Conservation (phyloP, 2,113 vertebrate genomes). For the Eulemur rufifrons region DNA sequence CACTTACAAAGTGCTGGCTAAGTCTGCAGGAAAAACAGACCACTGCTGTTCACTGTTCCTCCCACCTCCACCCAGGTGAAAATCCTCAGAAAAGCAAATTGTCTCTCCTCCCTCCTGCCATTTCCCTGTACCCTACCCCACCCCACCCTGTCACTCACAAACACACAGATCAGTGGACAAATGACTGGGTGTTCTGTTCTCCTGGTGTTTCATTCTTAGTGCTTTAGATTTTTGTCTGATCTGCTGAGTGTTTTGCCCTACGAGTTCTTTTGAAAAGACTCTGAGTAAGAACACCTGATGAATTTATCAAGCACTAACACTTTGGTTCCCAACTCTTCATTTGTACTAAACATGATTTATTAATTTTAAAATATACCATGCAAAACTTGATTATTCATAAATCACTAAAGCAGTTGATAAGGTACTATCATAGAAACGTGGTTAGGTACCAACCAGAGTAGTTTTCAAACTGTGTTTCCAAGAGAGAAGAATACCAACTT, state of each 20-base stretch:
- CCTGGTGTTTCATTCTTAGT: background rate
- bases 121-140: too few relatives aligned
- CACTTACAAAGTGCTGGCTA: constrained; percentile 17
- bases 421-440: background rate
- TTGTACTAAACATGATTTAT: background rate
- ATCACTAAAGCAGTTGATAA: background rate
- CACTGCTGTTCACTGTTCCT: background rate
- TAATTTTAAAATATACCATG: constrained; percentile 23
- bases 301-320: background rate
- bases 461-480: background rate
- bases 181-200: background rate
- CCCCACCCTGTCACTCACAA: background rate
- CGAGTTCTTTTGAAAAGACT: background rate
- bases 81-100: constrained; percentile 17
- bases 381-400: background rate
- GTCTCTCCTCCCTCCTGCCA: too few relatives aligned
- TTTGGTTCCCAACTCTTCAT: background rate
- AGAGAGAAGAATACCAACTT: background rate
- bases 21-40: background rate
- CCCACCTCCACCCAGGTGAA: background rate
- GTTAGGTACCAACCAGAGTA: background rate
- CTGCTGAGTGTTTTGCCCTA: background rate
- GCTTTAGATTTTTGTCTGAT: background rate
- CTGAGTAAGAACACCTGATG: background rate
- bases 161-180: background rate